Base-by-base conservation (phyloP, 2,113 vertebrate species). In the Gobio gobio region DNA sequence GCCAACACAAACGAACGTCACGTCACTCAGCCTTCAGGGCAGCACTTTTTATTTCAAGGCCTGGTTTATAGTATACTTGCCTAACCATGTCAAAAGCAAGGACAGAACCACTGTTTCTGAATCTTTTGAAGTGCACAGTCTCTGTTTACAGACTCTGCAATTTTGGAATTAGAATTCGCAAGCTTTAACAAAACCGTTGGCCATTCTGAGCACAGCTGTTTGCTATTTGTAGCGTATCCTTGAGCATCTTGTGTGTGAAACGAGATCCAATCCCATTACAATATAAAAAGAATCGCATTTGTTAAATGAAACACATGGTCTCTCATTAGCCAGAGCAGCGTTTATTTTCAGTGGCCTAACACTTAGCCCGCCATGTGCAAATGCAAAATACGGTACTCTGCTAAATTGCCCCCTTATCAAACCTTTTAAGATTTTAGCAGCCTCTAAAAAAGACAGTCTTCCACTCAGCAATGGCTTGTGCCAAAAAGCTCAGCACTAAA, bases 401-500 rank as follows among this genome's bases (percentile, higher is more conserved):
- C 70, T 81, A 49, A 83, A 84, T 26, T 49, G 70, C 40, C 12
- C 61, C 58, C 47, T 73, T 43, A 47, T 59, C 68, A 90, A 91
- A 82, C 84, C 82, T 91, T 88, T 88, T 89, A 87, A 92, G 89
- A 90, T 36, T 90, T 85, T 89, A 91, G 88, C 82, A 74, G 43
- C 51, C 56, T 5, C 10, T 77, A 91, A 92, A 79, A 91, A 89
- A 85, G 82, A 80, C 84, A 85, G 86, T 87, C 86, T 56, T 88
- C 84, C 89, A 59, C 83, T 87, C 87, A 87, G 82, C 80, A 77
- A 10, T 85, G 79, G 58, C 84, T 79, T 59, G 83, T 87, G 91
- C 88, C 88, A 93, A 93, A 87, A 90, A 90, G 86, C 90, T 89
- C 87, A 86, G 78, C 84, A 85, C 87, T 89, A 85, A 83, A 85